These are phyloP conservation scores for Mamestra brassicae DNA, from an alignment of 2,888 invertebrate species.

Conservation along the genomic window DNA sequence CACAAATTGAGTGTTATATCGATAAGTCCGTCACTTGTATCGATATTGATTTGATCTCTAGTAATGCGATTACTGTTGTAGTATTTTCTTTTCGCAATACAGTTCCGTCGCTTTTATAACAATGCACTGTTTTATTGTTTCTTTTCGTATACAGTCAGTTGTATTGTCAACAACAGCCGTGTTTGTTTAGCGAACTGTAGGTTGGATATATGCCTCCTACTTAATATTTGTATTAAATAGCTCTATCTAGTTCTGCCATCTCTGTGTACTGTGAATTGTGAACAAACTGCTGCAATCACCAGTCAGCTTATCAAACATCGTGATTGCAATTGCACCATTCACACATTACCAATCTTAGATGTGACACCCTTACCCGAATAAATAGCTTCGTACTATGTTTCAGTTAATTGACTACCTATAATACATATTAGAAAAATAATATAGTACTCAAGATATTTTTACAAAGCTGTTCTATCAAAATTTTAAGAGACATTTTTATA, in stretches of 20 bases:
- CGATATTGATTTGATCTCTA: slow-evolving; percentile 37
- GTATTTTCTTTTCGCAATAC: slow-evolving; percentile 27
- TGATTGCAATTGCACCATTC: neutral
- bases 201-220: neutral
- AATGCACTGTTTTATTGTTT: slow-evolving; percentile 42
- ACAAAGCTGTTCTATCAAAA: neutral
- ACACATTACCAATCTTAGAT: no score
- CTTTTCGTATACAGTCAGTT: slow-evolving; percentile 11
- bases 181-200: slow-evolving; percentile 4
- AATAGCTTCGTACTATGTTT: no score
- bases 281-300: slow-evolving; percentile 2
- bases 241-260: neutral
- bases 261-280: neutral
- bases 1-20: slow-evolving; percentile 41
- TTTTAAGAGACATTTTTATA: neutral
- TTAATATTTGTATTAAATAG: neutral
- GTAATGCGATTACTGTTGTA: slow-evolving; percentile 51
- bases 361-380: no score
- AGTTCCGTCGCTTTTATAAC: slow-evolving; percentile 43
- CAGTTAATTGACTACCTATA: no score
- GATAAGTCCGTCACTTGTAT: slow-evolving; percentile 36
- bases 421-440: no score
- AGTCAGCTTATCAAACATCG: neutral
- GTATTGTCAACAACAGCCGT: slow-evolving; percentile 22
- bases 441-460: no score